These are phyloP conservation scores for Blastomussa wellsi DNA, from an alignment of 92 coral and sea anemone genomes.

Conservation along the genomic window DNA sequence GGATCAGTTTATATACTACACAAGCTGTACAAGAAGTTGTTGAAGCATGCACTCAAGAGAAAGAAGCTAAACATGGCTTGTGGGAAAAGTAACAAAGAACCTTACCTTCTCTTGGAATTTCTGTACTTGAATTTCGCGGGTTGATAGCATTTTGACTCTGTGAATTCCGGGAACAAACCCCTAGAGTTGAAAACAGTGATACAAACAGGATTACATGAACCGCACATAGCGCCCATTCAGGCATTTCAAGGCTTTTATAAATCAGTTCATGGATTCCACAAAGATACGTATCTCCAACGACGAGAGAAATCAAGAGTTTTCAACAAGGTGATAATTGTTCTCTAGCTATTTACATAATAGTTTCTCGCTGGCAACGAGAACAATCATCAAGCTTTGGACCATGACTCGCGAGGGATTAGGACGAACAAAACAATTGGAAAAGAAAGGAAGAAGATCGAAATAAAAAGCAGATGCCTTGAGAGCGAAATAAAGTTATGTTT, in stretches of 20 bases:
- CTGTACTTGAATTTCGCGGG: slow-evolving; percentile 54
- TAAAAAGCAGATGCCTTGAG: too few species aligned
- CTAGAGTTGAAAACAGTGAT: background rate
- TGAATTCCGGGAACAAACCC: background rate
- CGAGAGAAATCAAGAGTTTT: background rate
- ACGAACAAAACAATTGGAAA: background rate
- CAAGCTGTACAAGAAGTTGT: background rate
- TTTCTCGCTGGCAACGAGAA: background rate
- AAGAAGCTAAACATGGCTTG: background rate
- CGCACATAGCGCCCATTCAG: background rate
- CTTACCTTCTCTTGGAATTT: slow-evolving; percentile 42
- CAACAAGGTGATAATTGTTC: slow-evolving; percentile 1
- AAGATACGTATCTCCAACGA: background rate
- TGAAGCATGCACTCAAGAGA: background rate
- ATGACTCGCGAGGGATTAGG: background rate
- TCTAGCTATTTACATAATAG: slow-evolving; percentile 13
- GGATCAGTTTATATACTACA: background rate
- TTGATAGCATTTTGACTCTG: slow-evolving; percentile 57
- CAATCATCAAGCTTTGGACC: background rate
- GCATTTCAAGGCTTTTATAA: background rate
- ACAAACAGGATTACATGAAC: background rate
- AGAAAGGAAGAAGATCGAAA: too few species aligned
- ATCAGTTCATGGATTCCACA: slow-evolving; percentile 23
- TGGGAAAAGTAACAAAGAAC: background rate
- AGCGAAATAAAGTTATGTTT: too few species aligned